phyloP scores from a whole-genome alignment of 1,140 invertebrate genomes.

The Drosophila seguyi region DNA sequence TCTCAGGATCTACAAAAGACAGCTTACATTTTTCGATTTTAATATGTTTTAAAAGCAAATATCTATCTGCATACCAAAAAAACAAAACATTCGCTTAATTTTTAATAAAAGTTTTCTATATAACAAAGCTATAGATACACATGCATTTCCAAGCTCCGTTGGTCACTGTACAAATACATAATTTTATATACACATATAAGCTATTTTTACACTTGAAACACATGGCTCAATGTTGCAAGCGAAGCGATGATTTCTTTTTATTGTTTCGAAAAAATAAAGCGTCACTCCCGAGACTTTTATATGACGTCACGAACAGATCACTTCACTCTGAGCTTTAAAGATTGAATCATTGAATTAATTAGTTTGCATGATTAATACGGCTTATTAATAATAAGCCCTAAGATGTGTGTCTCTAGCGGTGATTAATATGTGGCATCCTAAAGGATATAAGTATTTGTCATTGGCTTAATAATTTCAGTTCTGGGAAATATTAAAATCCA shows the following conservation, averaged over 20 bases:
- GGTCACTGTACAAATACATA: conserved; percentile 1
- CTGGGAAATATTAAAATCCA: neutral
- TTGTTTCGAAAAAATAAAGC: conserved; percentile 5
- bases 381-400: conserved; percentile 8
- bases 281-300: neutral
- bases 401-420: neutral
- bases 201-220: conserved; percentile 12
- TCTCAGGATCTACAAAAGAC: neutral
- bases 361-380: conserved; percentile 20
- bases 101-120: neutral
- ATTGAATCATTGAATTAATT: conserved; percentile 2
- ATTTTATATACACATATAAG: conserved; percentile 7
- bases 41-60: neutral
- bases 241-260: conserved; percentile 1
- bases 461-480: neutral
- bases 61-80: neutral
- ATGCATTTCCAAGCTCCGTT: conserved; percentile 2
- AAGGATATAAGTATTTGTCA: neutral
- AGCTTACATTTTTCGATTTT: neutral
- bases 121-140: neutral
- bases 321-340: conserved; percentile 6
- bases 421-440: conserved; percentile 3
- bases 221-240: conserved; percentile 19
- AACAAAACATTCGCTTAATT: neutral
- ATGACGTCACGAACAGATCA: conserved; percentile 17